These are phyloP conservation scores for Pogonomyrmex californicus DNA, from an alignment of 1,140 invertebrate genomes.

Conservation along the genomic window DNA sequence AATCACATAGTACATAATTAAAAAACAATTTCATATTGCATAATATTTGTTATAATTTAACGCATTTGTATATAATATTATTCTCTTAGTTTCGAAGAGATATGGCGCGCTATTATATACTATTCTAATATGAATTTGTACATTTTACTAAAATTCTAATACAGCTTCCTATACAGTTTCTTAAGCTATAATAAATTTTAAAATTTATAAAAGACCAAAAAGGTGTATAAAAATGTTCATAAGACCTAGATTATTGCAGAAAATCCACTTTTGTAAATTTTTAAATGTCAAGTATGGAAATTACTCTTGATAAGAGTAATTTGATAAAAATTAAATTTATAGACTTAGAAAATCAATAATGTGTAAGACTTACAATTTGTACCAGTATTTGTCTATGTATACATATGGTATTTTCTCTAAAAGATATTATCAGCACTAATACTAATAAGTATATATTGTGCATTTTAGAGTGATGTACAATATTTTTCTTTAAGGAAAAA, in stretches of 20 bases:
- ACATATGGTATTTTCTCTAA: background rate
- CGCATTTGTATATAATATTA: conserved; percentile 36
- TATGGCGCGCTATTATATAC: background rate
- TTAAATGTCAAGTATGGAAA: background rate
- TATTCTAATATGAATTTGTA: conserved; percentile 27
- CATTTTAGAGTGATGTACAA: background rate
- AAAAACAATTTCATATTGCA: conserved; percentile 6
- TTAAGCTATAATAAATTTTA: background rate
- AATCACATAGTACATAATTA: background rate
- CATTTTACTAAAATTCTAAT: background rate
- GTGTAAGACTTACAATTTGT: conserved; percentile 27
- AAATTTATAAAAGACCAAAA: conserved; percentile 4
- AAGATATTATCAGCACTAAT: conserved; percentile 6
- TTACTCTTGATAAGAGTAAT: too few relatives aligned
- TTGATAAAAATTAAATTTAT: background rate
- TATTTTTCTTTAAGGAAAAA: background rate
- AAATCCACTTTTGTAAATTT: conserved; percentile 34
- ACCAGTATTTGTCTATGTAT: conserved; percentile 4
- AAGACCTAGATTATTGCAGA: background rate
- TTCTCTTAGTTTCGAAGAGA: background rate
- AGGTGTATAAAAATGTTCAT: conserved; percentile 18
- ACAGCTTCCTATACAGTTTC: background rate
- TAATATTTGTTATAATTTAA: background rate
- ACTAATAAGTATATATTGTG: background rate
- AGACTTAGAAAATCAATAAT: background rate